A percentile compares a stretch with the other conserved stretches of the same genome.
Conservation (phyloP, 1,140 invertebrate species). For the Berghia stephanieae region DNA sequence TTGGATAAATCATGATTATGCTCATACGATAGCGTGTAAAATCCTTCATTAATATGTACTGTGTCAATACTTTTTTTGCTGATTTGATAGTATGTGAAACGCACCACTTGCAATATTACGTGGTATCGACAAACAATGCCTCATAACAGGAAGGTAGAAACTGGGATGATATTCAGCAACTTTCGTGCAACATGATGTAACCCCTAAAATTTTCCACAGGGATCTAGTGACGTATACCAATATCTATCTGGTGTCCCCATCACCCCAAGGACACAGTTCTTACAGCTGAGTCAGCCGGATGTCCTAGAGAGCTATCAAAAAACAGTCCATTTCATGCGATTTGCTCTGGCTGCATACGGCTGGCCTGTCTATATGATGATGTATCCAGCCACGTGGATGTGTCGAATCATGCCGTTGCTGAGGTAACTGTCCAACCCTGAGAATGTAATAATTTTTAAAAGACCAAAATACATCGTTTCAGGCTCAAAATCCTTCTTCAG, state of each 20-base stretch:
- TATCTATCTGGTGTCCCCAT: conserved; percentile 89
- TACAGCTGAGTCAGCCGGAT: conserved; percentile 81
- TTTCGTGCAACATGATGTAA: too few species aligned
- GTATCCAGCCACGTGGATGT: conserved; percentile 75
- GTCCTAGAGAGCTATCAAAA: conserved; percentile 80
- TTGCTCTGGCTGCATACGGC: conserved; percentile 84
- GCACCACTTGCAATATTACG: too few species aligned
- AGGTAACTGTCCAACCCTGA: conserved; percentile 70
- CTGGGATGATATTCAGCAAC: too few species aligned
- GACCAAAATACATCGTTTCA: too few species aligned
- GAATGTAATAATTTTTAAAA: conserved; percentile 76
- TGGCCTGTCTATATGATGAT: conserved; percentile 88
- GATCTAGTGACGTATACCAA: conserved; percentile 87
- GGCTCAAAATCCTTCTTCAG: too few species aligned
- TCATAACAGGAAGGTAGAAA: too few species aligned
- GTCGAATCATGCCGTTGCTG: conserved; percentile 75
- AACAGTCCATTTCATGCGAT: conserved; percentile 82
- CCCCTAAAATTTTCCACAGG: conserved; percentile 70
- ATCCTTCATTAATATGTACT: too few species aligned
- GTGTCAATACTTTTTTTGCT: too few species aligned
- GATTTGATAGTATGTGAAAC: too few species aligned
- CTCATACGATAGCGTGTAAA: too few species aligned
- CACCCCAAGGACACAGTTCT: conserved; percentile 83
- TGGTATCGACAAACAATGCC: too few species aligned
- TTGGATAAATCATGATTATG: too few species aligned